These are phyloP conservation scores for Rynchops niger DNA, from an alignment of 2,113 vertebrate genomes.

Conservation along the genomic window DNA sequence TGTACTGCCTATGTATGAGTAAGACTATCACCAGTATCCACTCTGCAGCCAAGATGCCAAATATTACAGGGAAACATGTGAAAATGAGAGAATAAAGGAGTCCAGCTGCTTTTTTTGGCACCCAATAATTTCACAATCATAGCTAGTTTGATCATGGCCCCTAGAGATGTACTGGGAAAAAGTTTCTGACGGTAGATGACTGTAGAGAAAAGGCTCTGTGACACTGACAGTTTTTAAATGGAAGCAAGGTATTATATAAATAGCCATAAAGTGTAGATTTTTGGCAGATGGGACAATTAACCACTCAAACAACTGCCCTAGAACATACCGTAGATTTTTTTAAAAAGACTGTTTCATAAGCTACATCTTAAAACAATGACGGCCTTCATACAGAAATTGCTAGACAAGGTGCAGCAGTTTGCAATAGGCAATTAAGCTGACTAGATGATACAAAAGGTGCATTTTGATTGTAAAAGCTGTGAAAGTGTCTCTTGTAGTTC, in stretches of 20 bases:
- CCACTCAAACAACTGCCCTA: background rate
- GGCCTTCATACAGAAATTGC: background rate
- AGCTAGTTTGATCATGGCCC: background rate
- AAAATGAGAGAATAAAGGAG: background rate
- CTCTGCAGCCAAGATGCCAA: background rate
- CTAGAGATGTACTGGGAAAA: background rate
- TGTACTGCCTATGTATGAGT: background rate
- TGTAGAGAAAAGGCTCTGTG: background rate
- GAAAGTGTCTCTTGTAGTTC: background rate
- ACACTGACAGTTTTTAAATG: background rate
- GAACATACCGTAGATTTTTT: background rate
- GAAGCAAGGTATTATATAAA: background rate
- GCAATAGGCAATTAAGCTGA: background rate
- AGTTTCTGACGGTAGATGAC: background rate
- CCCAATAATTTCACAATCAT: background rate
- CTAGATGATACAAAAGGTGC: background rate
- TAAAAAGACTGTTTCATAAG: background rate
- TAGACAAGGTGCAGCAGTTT: background rate
- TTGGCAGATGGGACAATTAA: background rate
- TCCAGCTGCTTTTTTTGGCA: fast-evolving
- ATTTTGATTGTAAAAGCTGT: background rate
- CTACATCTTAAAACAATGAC: background rate
- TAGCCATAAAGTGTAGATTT: background rate
- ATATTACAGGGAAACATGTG: background rate
- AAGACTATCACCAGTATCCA: background rate